Base-by-base conservation (phyloP, 2,113 vertebrate species). In the Cettia cetti region DNA sequence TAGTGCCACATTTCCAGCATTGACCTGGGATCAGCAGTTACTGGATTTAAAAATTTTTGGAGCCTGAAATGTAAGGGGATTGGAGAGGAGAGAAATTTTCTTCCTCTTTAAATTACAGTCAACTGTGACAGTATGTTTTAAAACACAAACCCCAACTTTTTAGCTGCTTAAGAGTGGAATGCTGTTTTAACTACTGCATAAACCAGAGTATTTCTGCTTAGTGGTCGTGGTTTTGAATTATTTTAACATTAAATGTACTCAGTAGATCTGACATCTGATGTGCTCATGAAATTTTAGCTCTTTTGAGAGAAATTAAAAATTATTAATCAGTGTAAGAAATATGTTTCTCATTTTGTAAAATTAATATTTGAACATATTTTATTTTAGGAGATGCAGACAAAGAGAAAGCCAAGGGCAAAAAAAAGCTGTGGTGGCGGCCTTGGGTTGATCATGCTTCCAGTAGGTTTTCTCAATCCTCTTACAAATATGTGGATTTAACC, bases 401-500 rank as follows among this genome's bases (percentile, higher is more conserved):
- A 99, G 97, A 99, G 97, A 99, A 99, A 99, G 97, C 98, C 99
- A 99, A 99, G 98, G 98, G 99, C 99, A 99, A 99, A 99, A 99
- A 99, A 99, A 99, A 99, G 99, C 99, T 99, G 98, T 99, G 99
- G 99, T 99, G 99, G 99, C 99, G 99, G 97, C 99, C 99, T 98
- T 99, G 99, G 99, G 99, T 99, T 98, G 99, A 99, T 98, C 99
- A 99, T 99, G 99, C 99, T 98, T 99, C 99, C 98, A 99, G 99
- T 99, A 99, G 99, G 99, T 99, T 99, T 98, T 98, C 97, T 98
- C 95, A 96, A 98, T 98, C 98, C 98, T 99, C 97, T 99, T 98
- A 98, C 94, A 94, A 97, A 98, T 99, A 98, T 95, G 97, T 97
- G 98, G 83, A 96, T 98, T 97, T 98, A 98, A 98, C 98, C 98